A percentile compares a stretch with the other conserved stretches of the same genome.
Conservation (phyloP, 1,140 invertebrate species). For the Drosophila navojoa region DNA sequence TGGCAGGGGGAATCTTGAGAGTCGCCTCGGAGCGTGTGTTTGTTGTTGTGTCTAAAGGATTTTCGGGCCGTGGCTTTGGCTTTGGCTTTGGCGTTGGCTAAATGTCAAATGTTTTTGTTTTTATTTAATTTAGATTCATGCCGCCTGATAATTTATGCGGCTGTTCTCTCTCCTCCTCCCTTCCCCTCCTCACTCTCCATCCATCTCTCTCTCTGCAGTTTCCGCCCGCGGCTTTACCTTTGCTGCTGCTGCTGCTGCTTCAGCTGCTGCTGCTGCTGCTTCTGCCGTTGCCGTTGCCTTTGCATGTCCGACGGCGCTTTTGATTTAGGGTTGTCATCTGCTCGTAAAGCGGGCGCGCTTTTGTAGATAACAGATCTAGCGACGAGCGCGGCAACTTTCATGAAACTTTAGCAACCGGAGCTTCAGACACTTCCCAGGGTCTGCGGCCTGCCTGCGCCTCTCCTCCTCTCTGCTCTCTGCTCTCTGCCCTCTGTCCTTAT, state of each 20-base stretch:
- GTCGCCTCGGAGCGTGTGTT: constrained; percentile 24
- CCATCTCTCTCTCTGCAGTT: constrained; percentile 12
- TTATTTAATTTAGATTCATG: constrained; percentile 77
- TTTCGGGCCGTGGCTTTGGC: constrained; percentile 26
- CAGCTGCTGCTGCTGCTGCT: constrained; percentile 2
- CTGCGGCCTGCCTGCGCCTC: constrained; percentile 15
- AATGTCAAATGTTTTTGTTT: constrained; percentile 78
- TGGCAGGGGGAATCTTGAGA: constrained; percentile 31
- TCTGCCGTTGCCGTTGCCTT: constrained; percentile 6
- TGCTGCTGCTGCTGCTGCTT: not conserved
- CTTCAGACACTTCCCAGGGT: not conserved
- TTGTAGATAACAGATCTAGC: constrained; percentile 54
- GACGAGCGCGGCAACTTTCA: constrained; percentile 33
- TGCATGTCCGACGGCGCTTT: constrained; percentile 62
- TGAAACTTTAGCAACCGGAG: constrained; percentile 3
- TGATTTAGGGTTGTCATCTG: constrained; percentile 65
- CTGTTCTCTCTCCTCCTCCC: constrained; percentile 10
- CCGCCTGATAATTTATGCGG: constrained; percentile 71
- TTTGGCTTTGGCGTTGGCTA: constrained; percentile 35
- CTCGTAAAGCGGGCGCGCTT: constrained; percentile 46
- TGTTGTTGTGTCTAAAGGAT: constrained; percentile 70
- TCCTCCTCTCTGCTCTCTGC: no score
- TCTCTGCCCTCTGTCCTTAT: not conserved
- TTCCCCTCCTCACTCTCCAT: no score
- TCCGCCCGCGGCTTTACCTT: constrained; percentile 29